A percentile compares a stretch with the other conserved stretches of the same genome.
Conservation (phyloP, 2,888 invertebrate genomes). For the Tetragonisca angustula region DNA sequence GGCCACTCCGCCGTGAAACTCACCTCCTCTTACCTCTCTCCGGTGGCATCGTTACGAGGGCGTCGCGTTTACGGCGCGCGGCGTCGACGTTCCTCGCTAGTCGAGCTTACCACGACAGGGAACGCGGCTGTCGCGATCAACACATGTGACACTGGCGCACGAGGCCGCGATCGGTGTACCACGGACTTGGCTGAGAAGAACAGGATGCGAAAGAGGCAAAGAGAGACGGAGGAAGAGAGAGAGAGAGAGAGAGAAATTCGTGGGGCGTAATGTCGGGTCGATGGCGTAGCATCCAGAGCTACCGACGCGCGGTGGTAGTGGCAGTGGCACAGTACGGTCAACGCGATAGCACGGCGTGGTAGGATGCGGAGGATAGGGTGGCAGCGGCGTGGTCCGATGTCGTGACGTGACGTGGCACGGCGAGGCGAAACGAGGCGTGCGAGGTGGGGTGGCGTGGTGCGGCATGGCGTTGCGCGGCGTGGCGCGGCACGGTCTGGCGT, state of each 20-base stretch:
- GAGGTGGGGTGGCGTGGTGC: conserved; percentile 1
- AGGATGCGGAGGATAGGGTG: conserved; percentile 15
- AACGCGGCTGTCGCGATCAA: conserved; percentile 35
- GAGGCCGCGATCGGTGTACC: conserved; percentile 63
- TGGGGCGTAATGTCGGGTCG: conserved; percentile 52
- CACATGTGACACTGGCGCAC: conserved; percentile 39
- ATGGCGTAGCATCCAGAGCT: conserved; percentile 55
- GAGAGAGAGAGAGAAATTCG: conserved; percentile 48
- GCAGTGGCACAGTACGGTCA: conserved; percentile 44
- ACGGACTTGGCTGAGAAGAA: conserved; percentile 53
- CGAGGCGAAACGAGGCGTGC: background rate
- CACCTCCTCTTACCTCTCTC: conserved; percentile 75
- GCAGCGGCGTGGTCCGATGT: conserved; percentile 2
- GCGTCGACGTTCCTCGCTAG: conserved; percentile 78
- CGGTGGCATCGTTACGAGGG: conserved; percentile 82
- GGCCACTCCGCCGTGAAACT: conserved; percentile 53
- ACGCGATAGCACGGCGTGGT: conserved; percentile 50
- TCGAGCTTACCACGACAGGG: conserved; percentile 61
- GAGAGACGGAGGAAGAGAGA: background rate
- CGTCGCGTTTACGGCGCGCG: conserved; percentile 82
- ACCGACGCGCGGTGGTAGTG: conserved; percentile 53
- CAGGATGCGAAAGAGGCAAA: conserved; percentile 36
- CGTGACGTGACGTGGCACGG: background rate
- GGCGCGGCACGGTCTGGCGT: conserved; percentile 34
- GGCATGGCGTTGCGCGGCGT: conserved; percentile 25